phyloP scores from a whole-genome alignment of 2,113 vertebrate species.

The Gobius niger region DNA sequence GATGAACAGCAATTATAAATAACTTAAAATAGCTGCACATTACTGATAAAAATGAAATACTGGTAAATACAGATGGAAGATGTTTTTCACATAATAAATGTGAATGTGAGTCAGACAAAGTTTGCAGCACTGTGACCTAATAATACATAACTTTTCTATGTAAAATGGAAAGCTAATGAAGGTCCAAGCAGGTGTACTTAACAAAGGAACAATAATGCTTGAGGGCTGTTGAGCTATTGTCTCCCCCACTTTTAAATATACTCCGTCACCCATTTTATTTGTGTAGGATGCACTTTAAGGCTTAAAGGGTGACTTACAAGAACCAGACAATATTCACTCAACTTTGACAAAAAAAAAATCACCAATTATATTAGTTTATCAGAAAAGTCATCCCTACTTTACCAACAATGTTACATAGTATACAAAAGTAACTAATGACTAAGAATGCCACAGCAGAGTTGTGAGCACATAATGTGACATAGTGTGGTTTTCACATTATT shows the following conservation, averaged over 20 bases:
- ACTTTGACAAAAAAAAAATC: slow-evolving; percentile 29
- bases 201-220: slow-evolving; percentile 52
- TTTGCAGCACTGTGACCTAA: slow-evolving; percentile 53
- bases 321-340: slow-evolving; percentile 59
- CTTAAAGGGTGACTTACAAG: slow-evolving; percentile 63
- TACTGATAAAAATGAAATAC: slow-evolving; percentile 62
- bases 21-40: slow-evolving; percentile 74
- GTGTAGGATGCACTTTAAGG: slow-evolving; percentile 49
- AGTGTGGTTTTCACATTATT: slow-evolving; percentile 45
- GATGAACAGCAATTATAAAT: slow-evolving; percentile 60
- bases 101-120: slow-evolving; percentile 49
- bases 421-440: slow-evolving; percentile 30
- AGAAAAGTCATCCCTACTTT: slow-evolving; percentile 36
- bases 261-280: slow-evolving; percentile 37
- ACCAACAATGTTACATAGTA: slow-evolving; percentile 34
- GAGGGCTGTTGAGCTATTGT: slow-evolving; percentile 57
- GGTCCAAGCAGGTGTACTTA: slow-evolving; percentile 61
- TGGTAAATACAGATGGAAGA: slow-evolving; percentile 68
- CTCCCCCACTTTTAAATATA: slow-evolving; percentile 28
- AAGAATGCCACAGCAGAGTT: slow-evolving; percentile 44
- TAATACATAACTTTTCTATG: slow-evolving; percentile 54
- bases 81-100: slow-evolving; percentile 45
- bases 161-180: slow-evolving; percentile 59
- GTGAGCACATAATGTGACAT: slow-evolving; percentile 29
- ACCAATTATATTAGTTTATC: slow-evolving; percentile 24